Evolutionary conservation across 2,797 vertebrate genomes (phyloP), one percentile per base, ranked within the genome.

Genomic region (Emys orbicularis): DNA sequence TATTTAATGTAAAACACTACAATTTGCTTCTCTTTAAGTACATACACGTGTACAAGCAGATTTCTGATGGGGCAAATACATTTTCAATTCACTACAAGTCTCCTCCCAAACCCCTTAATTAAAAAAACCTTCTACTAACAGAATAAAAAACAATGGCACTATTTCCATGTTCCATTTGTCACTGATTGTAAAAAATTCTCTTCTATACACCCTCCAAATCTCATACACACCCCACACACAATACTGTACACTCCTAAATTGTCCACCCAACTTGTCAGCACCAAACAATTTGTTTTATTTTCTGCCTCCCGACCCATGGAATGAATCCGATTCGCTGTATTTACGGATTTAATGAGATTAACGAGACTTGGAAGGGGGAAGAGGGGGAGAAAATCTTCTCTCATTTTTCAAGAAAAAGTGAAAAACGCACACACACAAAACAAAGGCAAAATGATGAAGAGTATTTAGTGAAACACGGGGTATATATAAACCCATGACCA

Each of bases 1-100:
- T 95, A 89, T 87, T 96, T 91, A 89, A 97, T 81, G 94, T 76
- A 89, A 96, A 97, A 93, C 89, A 91, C 49, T 68, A 37, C 61
- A 72, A 93, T 93, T 88, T 83, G 88, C 27, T 95, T 92, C 80
- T 93, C 86, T 92, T 95, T 77, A 94, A 95, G 95, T 76, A 86
- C 82, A 93, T 90, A 94, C 44, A 81, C 92, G 6, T 84, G 79
- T 31, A 90, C 92, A 94, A 88, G 83, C 2, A 54, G 74, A 23
- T 94, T 96, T 96, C 57, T n/a, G 76, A 61, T 53, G 84, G 31
- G 52, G 61, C 37, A 94, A 49, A 81, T 91, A 87, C 52, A 87
- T 94, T 47, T 93, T 79, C 93, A 68, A 95, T 83, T 92, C 87
- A 88, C 92, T 95, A 86, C 47, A 79, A 89, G 77, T 59, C 89